Evolutionary conservation across 2,113 vertebrate species (phyloP), one percentile per base, ranked within the genome.

Genomic region (Galeopterus variegatus): DNA sequence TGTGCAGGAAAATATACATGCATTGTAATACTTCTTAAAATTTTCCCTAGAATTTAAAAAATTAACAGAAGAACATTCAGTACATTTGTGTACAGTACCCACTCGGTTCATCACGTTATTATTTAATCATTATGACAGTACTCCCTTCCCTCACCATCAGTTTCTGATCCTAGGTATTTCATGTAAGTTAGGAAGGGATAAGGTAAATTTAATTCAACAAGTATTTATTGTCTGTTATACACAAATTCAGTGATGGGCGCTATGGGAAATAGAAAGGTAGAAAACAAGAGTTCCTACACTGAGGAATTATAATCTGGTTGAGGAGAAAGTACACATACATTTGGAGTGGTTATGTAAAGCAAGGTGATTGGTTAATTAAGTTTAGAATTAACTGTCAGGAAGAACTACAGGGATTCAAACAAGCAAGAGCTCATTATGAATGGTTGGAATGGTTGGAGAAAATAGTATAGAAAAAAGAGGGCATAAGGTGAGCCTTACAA

Each of bases 111-210:
- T 62, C 85, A 33, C 77, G 65, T 67, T 76, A 45, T 17, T 28
- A n/a, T 84, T 89, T n/a, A 84, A 60, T 48, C 45, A 77, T 89
- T 84, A 82, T 26, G 62, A 41, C 4, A 84, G 23, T 54, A 41
- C 62, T 84, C 45, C 79, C 65, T 52, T 89, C 54, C 52, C 69
- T 60, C n/a, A 88, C 28, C 75, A 14, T 45, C 54, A 93, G 79
- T 84, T 13, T 54, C 54, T 77, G 28, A 90, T 48, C 24, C 14
- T 72, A 70, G 62, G 28, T 11, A 88, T 84, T 70, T 88, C 62
- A 96, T 77, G 15, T 62, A 93, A 93, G 70, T 62, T 70, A 87
- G 28, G 50, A 94, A 91, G 26, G 58, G 41, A 80, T 67, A 85
- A 73, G 72, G 31, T 36, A 93, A 65, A 67, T 54, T 84, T 84